Evolutionary conservation across 2,113 vertebrate species (phyloP).

Genomic region (Amphilophus citrinellus): DNA sequence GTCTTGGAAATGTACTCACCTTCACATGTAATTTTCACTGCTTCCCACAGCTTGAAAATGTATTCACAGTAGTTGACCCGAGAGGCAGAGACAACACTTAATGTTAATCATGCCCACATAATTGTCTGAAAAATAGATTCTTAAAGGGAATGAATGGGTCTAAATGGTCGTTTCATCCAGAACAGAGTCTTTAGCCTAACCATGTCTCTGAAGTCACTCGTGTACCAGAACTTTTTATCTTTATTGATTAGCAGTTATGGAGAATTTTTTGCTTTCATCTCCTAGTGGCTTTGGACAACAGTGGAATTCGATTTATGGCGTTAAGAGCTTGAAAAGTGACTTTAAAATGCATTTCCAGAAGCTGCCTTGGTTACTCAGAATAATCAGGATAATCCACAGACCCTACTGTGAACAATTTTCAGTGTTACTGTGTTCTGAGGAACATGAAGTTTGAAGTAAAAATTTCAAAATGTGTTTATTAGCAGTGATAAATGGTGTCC

Average conservation of each 20-base stretch:
- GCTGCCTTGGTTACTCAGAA: background rate
- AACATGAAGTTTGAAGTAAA: too few species aligned
- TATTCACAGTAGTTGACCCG: background rate
- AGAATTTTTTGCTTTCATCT: constrained; percentile 3
- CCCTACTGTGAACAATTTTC: constrained; percentile 8
- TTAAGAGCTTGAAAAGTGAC: constrained; percentile 25
- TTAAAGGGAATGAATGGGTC: background rate
- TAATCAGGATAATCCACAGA: constrained; percentile 24
- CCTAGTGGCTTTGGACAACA: background rate
- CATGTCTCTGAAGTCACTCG: too few species aligned
- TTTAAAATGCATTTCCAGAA: constrained; percentile 9
- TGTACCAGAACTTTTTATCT: background rate
- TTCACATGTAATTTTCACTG: background rate
- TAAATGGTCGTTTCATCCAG: background rate
- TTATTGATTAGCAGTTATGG: background rate
- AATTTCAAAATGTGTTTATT: too few species aligned
- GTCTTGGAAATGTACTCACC: background rate
- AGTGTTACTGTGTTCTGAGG: background rate
- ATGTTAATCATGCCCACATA: background rate
- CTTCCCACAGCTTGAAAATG: background rate
- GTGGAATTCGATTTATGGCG: background rate
- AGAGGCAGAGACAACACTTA: background rate
- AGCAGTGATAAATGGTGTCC: background rate
- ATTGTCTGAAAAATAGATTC: background rate
- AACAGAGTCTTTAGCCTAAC: background rate